phyloP scores from a whole-genome alignment of 2,797 vertebrate genomes.

The Phaenicophaeus curvirostris region DNA sequence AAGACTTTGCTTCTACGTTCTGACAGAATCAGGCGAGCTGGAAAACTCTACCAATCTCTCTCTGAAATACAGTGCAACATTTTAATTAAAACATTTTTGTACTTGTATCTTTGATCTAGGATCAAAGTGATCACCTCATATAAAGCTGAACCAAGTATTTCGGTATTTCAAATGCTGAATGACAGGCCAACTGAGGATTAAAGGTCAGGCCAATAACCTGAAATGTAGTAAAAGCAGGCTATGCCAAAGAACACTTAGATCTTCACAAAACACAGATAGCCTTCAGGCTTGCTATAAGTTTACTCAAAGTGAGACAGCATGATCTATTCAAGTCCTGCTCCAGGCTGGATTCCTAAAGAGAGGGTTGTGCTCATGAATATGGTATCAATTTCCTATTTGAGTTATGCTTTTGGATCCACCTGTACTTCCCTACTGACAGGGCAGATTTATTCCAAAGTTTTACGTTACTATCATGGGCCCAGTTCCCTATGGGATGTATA shows the following conservation, averaged over 20 bases:
- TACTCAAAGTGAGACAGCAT: background rate
- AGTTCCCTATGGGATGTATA: background rate
- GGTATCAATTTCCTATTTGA: background rate
- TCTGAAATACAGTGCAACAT: conserved; percentile 22
- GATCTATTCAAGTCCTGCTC: background rate
- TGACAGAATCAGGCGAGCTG: background rate
- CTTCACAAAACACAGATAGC: conserved; percentile 16
- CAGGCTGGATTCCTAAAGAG: background rate
- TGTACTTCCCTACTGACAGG: background rate
- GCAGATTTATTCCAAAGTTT: conserved; percentile 41
- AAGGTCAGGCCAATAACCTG: conserved; percentile 22
- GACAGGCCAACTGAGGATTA: conserved; percentile 32
- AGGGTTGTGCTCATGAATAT: background rate
- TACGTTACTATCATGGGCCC: background rate
- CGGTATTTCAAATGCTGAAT: conserved; percentile 48
- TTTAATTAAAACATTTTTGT: conserved; percentile 47
- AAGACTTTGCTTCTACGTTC: background rate
- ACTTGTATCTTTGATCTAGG: conserved; percentile 29
- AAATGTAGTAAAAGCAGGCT: conserved; percentile 10
- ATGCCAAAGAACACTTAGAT: conserved; percentile 31
- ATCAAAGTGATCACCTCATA: conserved; percentile 32
- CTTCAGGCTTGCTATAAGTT: conserved; percentile 33
- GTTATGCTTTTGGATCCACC: background rate
- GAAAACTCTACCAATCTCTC: background rate
- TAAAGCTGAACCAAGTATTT: conserved; percentile 16